Percentiles rank a stretch among this genome's conserved stretches.
phyloP scores from a whole-genome alignment of 2,888 invertebrate species.

The Drosophila fulvimacula region DNA sequence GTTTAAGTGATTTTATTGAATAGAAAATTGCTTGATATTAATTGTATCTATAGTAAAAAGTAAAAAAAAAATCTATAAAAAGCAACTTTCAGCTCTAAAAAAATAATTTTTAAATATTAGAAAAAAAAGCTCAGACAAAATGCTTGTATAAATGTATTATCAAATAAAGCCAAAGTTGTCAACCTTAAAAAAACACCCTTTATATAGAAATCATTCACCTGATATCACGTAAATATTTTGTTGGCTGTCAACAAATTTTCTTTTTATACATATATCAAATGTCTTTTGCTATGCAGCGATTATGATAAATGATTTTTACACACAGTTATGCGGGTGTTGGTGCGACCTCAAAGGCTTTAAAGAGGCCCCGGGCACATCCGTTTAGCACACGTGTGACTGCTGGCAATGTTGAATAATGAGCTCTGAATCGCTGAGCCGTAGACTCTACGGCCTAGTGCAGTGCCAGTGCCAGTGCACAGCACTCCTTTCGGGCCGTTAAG shows the following conservation, averaged over 20 bases:
- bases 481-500: slow-evolving; percentile 33
- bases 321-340: slow-evolving; percentile 3
- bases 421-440: slow-evolving; percentile 31
- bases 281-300: slow-evolving; percentile 1
- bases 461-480: slow-evolving; percentile 8
- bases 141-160: no score
- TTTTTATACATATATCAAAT: no score
- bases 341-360: slow-evolving; percentile 30
- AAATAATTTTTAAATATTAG: no score
- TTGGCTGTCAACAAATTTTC: background rate
- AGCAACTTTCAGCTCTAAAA: no score
- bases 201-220: background rate
- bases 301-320: slow-evolving; percentile 54
- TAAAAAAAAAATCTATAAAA: no score
- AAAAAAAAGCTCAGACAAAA: no score
- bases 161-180: no score
- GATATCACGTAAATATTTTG: background rate
- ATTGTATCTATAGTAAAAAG: no score
- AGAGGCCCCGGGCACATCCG: slow-evolving; percentile 19
- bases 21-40: no score
- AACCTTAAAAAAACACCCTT: no score
- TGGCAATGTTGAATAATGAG: slow-evolving; percentile 54
- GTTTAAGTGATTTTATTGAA: no score
- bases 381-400: slow-evolving; percentile 15
- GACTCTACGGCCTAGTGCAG: background rate